Base-by-base conservation (phyloP, 1,140 invertebrate species). In the Nasonia longicornis region DNA sequence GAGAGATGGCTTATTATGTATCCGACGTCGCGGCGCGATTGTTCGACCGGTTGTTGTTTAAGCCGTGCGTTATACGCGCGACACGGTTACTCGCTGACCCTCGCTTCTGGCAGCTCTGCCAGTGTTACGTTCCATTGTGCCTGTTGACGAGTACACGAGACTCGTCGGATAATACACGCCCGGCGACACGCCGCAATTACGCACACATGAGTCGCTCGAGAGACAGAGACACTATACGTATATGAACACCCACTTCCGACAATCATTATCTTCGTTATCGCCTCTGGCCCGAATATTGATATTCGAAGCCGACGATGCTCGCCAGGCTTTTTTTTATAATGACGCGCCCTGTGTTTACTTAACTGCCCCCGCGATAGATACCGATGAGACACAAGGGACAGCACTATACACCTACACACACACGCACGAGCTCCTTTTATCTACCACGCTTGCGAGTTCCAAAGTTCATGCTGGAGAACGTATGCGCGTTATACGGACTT, bases 101-200 rank as follows among this genome's bases (percentile, higher is more conserved):
- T 86, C 85, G 84, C 87, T 82, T 10, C 35, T 16, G 70, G 52
- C 10, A 4, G 20, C 45, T 35, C 31, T 48, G 38, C 66, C 85
- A 85, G 85, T 88, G 87, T 89, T 88, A 89, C 89, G 88, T 89
- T 89, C 88, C 85, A 88, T 88, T 88, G 87, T 88, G 83, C 85
- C 82, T 84, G 86, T 83, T 88, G 87, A 86, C 86, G 85, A 87
- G 85, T 84, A 87, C 85, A 87, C 84, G 84, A 83, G 83, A 84
- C 83, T 85, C 84, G 85, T 85, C 85, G 84, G 83, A 85, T 85
- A 82, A 88, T 85, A 85, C 83, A 84, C 82, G 82, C 76, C 80
- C 82, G 84, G 67, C 77, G 84, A 72, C 83, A 77, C 78, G 70
- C 71, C 64, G 69, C 83, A 83, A 84, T 85, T 85, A 85, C 82